A percentile compares a stretch with the other conserved stretches of the same genome.
Conservation (phyloP, 2,797 vertebrate species). For the Anguilla marmorata region DNA sequence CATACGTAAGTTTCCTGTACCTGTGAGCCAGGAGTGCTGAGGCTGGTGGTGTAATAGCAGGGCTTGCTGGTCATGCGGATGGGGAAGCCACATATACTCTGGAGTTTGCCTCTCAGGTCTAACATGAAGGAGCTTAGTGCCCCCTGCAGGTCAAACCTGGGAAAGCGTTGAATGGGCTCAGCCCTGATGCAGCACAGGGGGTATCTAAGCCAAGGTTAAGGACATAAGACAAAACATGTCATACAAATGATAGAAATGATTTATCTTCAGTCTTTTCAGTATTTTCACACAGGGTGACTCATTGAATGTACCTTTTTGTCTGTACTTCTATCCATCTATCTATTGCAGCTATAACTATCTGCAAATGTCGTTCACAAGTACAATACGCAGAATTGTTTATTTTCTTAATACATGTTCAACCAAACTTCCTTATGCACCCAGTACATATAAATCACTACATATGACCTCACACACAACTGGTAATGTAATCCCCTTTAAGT, state of each 20-base stretch:
- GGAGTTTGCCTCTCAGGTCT: slow-evolving; percentile 69
- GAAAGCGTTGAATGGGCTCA: slow-evolving; percentile 78
- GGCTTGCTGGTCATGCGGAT: slow-evolving; percentile 74
- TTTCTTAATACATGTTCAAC: not conserved
- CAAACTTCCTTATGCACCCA: not conserved
- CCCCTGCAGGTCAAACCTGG: slow-evolving; percentile 70
- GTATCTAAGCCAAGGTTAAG: slow-evolving; percentile 69
- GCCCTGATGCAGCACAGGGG: slow-evolving; percentile 85
- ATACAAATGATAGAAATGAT: not conserved
- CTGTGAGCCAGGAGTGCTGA: slow-evolving; percentile 58
- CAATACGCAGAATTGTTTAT: not conserved
- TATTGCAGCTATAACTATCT: not conserved
- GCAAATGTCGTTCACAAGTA: not conserved
- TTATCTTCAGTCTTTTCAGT: not conserved
- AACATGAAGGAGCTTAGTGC: slow-evolving; percentile 74
- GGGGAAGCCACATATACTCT: slow-evolving; percentile 79
- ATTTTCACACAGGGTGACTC: not conserved
- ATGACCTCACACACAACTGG: not conserved
- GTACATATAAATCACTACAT: not conserved
- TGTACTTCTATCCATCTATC: not conserved
- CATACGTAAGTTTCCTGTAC: slow-evolving; percentile 47
- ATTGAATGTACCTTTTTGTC: not conserved
- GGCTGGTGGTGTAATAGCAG: slow-evolving; percentile 63
- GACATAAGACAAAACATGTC: not conserved
- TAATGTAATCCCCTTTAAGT: not conserved